A percentile compares a stretch with the other conserved stretches of the same genome.
These are phyloP conservation scores for Lithodes maja DNA, from an alignment of 2,888 invertebrate genomes.

Conservation along the genomic window DNA sequence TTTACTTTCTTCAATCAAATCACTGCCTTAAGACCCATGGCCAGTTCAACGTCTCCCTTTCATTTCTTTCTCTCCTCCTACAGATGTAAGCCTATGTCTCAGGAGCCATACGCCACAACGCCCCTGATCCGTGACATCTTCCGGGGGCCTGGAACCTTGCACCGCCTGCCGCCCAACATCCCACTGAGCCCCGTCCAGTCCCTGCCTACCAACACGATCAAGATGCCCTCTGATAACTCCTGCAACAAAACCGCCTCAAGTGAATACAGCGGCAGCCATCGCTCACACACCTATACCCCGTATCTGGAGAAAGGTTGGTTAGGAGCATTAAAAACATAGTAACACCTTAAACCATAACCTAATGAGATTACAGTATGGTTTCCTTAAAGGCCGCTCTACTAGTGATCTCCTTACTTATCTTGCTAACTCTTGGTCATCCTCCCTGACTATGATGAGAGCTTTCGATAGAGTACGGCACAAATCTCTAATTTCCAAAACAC, in stretches of 20 bases:
- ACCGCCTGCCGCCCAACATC: conserved; percentile 64
- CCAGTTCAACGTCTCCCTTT: no score
- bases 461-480: no score
- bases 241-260: conserved; percentile 30
- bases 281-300: conserved; percentile 62
- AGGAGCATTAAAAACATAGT: background rate
- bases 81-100: conserved; percentile 60
- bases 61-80: background rate
- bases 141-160: conserved; percentile 33
- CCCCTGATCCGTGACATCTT: conserved; percentile 56
- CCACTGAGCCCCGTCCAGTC: conserved; percentile 47
- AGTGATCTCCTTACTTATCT: no score
- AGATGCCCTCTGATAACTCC: conserved; percentile 45
- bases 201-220: conserved; percentile 32
- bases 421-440: no score
- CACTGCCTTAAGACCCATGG: no score
- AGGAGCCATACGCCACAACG: conserved; percentile 71
- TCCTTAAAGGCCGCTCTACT: no score
- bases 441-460: no score
- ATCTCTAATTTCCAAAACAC: no score
- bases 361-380: no score
- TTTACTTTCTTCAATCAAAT: no score
- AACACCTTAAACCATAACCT: background rate
- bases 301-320: conserved; percentile 62
- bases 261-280: conserved; percentile 30